phyloP scores from a whole-genome alignment of 2,113 vertebrate species.

The Phalacrocorax pelagicus region DNA sequence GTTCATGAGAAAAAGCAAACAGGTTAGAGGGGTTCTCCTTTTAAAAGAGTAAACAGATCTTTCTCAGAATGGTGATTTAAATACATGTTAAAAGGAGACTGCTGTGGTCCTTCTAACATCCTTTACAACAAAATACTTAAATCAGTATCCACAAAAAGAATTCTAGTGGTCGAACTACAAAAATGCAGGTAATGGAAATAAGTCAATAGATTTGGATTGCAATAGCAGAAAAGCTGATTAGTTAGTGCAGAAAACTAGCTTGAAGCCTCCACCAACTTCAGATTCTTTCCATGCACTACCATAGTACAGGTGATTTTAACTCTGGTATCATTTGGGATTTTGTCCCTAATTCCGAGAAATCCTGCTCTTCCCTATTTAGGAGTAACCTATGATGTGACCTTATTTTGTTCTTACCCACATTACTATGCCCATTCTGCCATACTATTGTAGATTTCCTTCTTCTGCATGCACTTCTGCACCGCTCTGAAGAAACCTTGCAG shows the following conservation, averaged over 20 bases:
- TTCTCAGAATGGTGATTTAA: neutral
- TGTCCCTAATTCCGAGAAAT: neutral
- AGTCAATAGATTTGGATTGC: neutral
- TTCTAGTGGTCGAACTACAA: neutral
- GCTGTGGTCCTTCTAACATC: neutral
- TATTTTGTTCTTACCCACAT: neutral
- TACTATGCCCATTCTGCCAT: neutral
- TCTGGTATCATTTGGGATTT: accelerated
- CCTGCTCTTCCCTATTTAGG: neutral
- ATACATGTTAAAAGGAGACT: neutral
- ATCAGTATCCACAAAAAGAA: neutral
- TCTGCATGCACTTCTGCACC: neutral
- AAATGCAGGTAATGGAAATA: neutral
- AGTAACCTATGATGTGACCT: neutral
- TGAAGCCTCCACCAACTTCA: neutral
- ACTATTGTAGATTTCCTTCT: neutral
- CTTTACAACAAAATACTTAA: neutral
- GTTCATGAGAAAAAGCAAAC: neutral
- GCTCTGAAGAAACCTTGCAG: neutral
- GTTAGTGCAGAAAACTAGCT: neutral
- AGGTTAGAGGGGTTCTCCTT: neutral
- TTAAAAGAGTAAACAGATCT: neutral
- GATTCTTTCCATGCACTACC: neutral
- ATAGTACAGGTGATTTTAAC: neutral
- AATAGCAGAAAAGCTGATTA: neutral